Conservation (phyloP, 1,140 invertebrate species). For the Pachypsylla venusta region DNA sequence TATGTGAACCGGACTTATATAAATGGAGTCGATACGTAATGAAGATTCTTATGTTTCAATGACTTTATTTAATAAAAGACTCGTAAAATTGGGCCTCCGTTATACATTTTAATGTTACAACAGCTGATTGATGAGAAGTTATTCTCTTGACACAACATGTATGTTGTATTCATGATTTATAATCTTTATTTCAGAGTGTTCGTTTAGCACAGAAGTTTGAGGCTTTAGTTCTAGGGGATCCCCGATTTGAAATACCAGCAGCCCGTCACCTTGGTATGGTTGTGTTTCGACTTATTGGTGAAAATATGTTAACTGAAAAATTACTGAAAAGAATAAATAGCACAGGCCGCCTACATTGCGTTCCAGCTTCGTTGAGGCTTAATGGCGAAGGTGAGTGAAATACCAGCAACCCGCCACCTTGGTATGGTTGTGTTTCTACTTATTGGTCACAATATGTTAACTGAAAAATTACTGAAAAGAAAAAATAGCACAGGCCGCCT, state of each 20-base stretch:
- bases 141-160: too few relatives aligned
- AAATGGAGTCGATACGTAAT: too few relatives aligned
- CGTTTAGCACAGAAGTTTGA: constrained; percentile 82
- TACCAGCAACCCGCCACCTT: constrained; percentile 72
- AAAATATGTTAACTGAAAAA: constrained; percentile 68
- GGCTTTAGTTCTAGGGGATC: constrained; percentile 58
- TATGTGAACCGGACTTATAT: background rate
- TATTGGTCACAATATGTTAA: constrained; percentile 66
- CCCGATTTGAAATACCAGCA: constrained; percentile 79
- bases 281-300: constrained; percentile 75
- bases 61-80: too few relatives aligned
- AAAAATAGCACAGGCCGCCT: constrained; percentile 74
- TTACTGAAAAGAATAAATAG: constrained; percentile 76
- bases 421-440: constrained; percentile 89
- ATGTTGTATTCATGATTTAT: background rate
- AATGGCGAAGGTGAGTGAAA: constrained; percentile 55
- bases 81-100: too few relatives aligned
- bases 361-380: constrained; percentile 64
- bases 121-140: too few relatives aligned
- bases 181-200: constrained; percentile 41
- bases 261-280: constrained; percentile 80
- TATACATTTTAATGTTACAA: too few relatives aligned
- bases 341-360: constrained; percentile 73
- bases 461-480: constrained; percentile 68
- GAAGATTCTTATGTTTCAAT: too few relatives aligned